These are phyloP conservation scores for Agrotis clavis DNA, from an alignment of 2,888 invertebrate genomes.

Conservation along the genomic window DNA sequence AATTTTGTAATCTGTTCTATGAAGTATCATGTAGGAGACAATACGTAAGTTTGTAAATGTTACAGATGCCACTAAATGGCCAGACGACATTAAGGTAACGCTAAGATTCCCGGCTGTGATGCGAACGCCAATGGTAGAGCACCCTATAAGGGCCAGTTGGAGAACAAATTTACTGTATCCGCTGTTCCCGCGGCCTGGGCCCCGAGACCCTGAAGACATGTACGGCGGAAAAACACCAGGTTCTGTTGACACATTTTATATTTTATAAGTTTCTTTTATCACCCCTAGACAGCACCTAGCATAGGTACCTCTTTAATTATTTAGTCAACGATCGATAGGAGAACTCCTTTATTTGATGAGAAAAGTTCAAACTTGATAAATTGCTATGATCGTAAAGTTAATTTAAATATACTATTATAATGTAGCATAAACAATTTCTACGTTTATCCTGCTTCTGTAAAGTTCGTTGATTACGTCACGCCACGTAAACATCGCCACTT, in stretches of 20 bases:
- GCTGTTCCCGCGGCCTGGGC: constrained; percentile 93
- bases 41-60: constrained; percentile 17
- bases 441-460: constrained; percentile 2
- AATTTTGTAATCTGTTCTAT: not conserved
- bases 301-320: constrained; percentile 2
- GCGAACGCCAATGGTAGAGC: constrained; percentile 86
- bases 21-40: not conserved
- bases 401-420: not conserved
- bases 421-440: not conserved
- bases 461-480: not conserved
- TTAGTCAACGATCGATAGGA: constrained; percentile 16
- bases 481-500: constrained; percentile 3
- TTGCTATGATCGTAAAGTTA: not conserved
- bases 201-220: constrained; percentile 90
- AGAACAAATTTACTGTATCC: constrained; percentile 94
- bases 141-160: constrained; percentile 92
- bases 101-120: constrained; percentile 93
- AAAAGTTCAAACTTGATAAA: not conserved
- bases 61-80: constrained; percentile 85
- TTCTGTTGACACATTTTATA: constrained; percentile 63
- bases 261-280: not conserved
- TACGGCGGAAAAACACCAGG: constrained; percentile 91
- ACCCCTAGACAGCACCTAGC: not conserved
- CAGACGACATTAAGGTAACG: constrained; percentile 88
- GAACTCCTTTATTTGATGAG: constrained; percentile 5